Conservation (phyloP, 1,140 invertebrate genomes). For the Monomorium pharaonis region DNA sequence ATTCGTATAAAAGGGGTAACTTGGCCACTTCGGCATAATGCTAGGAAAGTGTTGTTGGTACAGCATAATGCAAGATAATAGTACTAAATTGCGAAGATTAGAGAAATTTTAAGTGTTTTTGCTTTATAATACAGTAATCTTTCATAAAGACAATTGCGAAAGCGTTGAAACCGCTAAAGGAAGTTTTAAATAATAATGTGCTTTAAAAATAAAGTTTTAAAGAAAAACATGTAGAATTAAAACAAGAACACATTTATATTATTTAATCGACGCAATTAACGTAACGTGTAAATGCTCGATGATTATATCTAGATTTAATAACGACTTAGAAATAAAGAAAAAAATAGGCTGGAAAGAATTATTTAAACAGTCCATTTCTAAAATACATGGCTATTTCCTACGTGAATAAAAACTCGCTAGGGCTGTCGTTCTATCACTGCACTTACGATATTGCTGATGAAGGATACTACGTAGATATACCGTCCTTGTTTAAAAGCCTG, state of each 20-base stretch:
- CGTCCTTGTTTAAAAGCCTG: conserved; percentile 66
- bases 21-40: not conserved
- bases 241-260: not conserved
- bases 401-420: not conserved
- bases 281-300: not conserved
- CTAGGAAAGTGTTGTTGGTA: not conserved
- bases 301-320: not conserved
- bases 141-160: not conserved
- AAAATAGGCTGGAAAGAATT: not conserved
- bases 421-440: not conserved
- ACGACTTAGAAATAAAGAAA: not conserved
- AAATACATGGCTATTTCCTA: not conserved
- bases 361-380: not conserved
- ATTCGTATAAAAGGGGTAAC: conserved; percentile 38
- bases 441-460: conserved; percentile 47
- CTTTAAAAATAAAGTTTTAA: too few relatives aligned
- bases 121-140: not conserved
- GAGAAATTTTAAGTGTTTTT: conserved; percentile 23
- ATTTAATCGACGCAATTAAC: not conserved
- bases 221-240: not conserved
- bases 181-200: not conserved
- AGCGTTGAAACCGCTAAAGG: not conserved
- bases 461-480: conserved; percentile 28
- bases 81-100: conserved; percentile 25
- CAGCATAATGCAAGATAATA: conserved; percentile 19